Evolutionary conservation across 2,797 vertebrate genomes (phyloP).

Genomic region (Nothura maculosa): DNA sequence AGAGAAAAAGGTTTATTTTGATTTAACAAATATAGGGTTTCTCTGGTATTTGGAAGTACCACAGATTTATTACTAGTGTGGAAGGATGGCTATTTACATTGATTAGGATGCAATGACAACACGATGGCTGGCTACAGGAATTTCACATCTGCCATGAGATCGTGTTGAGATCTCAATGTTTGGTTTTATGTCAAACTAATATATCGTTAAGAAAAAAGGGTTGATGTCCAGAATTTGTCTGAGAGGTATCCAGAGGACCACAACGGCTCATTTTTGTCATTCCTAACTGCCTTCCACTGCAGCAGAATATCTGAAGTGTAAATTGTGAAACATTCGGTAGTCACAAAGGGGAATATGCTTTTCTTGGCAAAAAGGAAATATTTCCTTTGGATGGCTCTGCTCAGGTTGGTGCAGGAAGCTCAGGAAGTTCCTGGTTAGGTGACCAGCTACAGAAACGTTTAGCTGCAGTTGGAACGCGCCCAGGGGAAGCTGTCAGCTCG

Average conservation of each 20-base stretch:
- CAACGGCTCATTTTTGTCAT: slow-evolving; percentile 41
- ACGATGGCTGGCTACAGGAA: slow-evolving; percentile 40
- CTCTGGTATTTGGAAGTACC: slow-evolving; percentile 30
- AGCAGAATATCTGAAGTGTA: slow-evolving; percentile 63
- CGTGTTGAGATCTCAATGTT: slow-evolving; percentile 55
- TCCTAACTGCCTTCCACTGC: slow-evolving; percentile 60
- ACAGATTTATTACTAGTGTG: slow-evolving; percentile 25
- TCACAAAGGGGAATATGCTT: slow-evolving; percentile 16
- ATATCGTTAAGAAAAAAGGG: slow-evolving; percentile 56
- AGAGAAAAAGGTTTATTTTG: background rate
- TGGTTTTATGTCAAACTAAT: slow-evolving; percentile 53
- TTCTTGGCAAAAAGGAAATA: slow-evolving; percentile 26
- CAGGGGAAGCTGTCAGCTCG: slow-evolving; percentile 58
- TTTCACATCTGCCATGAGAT: slow-evolving; percentile 64
- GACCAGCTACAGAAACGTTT: slow-evolving; percentile 29
- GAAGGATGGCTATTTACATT: slow-evolving; percentile 8
- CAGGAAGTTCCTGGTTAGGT: background rate
- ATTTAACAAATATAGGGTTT: slow-evolving; percentile 28
- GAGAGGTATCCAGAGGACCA: slow-evolving; percentile 41
- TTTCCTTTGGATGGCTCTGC: slow-evolving; percentile 25
- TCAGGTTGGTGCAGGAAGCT: background rate
- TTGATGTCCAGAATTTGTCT: slow-evolving; percentile 62
- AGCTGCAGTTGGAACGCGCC: background rate
- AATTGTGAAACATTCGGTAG: slow-evolving; percentile 45
- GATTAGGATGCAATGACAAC: slow-evolving; percentile 36